A percentile compares a stretch with the other conserved stretches of the same genome.
Evolutionary conservation across 2,797 vertebrate species (phyloP).

Genomic region (Rhincodon typus): DNA sequence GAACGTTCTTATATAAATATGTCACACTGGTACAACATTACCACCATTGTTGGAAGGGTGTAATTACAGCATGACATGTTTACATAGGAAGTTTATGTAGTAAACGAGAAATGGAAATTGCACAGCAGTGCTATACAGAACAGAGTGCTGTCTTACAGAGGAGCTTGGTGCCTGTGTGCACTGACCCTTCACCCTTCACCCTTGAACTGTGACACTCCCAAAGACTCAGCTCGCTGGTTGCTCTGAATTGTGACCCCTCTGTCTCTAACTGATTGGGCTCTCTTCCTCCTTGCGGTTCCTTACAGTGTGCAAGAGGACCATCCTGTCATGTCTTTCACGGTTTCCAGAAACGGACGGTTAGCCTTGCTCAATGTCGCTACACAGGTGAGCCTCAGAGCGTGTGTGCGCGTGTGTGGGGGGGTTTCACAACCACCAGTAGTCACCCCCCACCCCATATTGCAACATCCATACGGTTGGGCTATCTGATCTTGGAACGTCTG

Average conservation of each 20-base stretch:
- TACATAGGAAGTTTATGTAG: background rate
- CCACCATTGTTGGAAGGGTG: background rate
- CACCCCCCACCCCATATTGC: background rate
- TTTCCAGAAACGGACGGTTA: conserved; percentile 99
- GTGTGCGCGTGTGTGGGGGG: too few relatives aligned
- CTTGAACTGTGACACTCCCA: background rate
- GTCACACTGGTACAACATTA: background rate
- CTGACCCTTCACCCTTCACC: background rate
- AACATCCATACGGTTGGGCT: background rate
- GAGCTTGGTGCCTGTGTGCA: background rate
- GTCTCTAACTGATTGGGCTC: background rate
- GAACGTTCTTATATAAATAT: background rate
- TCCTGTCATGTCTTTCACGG: conserved; percentile 99
- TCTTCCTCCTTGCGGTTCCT: conserved; percentile 34
- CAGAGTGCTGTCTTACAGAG: background rate
- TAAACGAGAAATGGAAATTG: background rate
- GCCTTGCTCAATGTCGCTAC: conserved; percentile 99
- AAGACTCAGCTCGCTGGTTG: background rate
- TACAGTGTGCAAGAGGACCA: conserved; percentile 98
- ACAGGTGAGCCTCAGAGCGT: conserved; percentile 72
- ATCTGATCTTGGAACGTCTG: background rate
- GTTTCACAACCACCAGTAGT: too few relatives aligned
- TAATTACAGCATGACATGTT: background rate
- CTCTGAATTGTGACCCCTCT: fast-evolving
- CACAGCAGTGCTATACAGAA: background rate